Percentiles rank a stretch among this genome's conserved stretches.
phyloP scores from a whole-genome alignment of 2,797 vertebrate species.

The Phrynocephalus guinanensis region DNA sequence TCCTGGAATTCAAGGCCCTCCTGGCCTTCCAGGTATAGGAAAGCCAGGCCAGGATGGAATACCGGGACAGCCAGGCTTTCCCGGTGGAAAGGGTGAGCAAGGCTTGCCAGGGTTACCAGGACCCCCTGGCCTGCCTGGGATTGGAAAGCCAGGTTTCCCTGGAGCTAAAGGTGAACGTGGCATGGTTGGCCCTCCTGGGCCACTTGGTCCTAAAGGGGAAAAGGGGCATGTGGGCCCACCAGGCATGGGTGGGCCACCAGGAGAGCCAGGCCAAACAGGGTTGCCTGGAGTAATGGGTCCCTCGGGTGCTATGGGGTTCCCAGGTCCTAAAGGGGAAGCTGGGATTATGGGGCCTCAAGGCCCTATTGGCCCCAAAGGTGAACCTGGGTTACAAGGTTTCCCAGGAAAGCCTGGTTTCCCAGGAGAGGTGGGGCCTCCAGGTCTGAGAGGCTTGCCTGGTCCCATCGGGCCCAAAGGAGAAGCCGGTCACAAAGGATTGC shows the following conservation, averaged over 20 bases:
- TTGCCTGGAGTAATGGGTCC: conserved; percentile 89
- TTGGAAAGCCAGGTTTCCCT: conserved; percentile 92
- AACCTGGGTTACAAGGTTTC: conserved; percentile 87
- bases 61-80: conserved; percentile 87
- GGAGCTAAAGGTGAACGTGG: conserved; percentile 93
- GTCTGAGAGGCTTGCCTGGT: conserved; percentile 89
- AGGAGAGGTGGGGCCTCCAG: conserved; percentile 88
- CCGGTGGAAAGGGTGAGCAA: conserved; percentile 90
- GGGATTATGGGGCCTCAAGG: conserved; percentile 86
- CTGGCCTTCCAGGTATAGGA: conserved; percentile 87
- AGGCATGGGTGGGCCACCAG: conserved; percentile 86
- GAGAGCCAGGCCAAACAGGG: conserved; percentile 88
- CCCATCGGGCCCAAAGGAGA: conserved; percentile 91
- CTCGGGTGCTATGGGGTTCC: conserved; percentile 88
- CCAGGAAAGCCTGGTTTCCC: conserved; percentile 89
- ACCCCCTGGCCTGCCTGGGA: conserved; percentile 87
- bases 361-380: conserved; percentile 86
- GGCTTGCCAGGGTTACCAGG: conserved; percentile 90
- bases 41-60: conserved; percentile 92
- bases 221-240: conserved; percentile 88
- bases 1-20: conserved; percentile 86
- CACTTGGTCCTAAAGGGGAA: conserved; percentile 88
- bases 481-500: conserved; percentile 85
- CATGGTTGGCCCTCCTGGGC: conserved; percentile 84
- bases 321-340: conserved; percentile 90